Conservation (phyloP, 2,797 vertebrate species). For the Bucorvus abyssinicus region DNA sequence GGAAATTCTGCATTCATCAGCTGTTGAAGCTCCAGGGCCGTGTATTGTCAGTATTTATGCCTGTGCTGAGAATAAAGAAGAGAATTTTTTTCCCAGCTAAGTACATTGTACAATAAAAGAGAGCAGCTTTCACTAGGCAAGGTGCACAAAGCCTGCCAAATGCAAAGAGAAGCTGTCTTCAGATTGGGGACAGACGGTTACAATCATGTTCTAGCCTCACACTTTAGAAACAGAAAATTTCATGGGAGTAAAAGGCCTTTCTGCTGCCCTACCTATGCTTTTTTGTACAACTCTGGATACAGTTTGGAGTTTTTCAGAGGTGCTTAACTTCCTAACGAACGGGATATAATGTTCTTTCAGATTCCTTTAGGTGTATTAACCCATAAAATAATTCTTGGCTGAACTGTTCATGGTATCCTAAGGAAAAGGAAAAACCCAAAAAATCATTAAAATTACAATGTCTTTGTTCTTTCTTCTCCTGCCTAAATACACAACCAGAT, state of each 20-base stretch:
- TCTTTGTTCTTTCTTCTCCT: not conserved
- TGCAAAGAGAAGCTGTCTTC: not conserved
- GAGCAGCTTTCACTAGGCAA: not conserved
- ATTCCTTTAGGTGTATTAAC: not conserved
- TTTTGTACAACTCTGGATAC: not conserved
- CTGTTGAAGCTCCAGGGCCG: accelerated
- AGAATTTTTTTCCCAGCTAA: not conserved
- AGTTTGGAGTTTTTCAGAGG: not conserved
- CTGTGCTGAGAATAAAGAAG: not conserved
- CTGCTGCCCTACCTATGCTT: not conserved
- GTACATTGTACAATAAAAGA: not conserved
- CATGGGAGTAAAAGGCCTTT: not conserved
- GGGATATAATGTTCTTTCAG: not conserved
- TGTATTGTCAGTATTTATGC: not conserved
- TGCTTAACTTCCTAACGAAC: not conserved
- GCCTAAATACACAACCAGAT: not conserved
- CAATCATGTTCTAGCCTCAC: not conserved
- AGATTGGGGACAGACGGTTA: not conserved
- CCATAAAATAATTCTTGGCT: not conserved
- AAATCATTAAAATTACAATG: not conserved
- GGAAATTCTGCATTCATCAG: not conserved
- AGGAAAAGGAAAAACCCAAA: not conserved
- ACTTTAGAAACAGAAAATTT: not conserved
- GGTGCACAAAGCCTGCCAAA: not conserved
- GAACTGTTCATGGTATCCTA: not conserved